Conservation (phyloP, 2,888 invertebrate genomes). For the Tinea pellionella region DNA sequence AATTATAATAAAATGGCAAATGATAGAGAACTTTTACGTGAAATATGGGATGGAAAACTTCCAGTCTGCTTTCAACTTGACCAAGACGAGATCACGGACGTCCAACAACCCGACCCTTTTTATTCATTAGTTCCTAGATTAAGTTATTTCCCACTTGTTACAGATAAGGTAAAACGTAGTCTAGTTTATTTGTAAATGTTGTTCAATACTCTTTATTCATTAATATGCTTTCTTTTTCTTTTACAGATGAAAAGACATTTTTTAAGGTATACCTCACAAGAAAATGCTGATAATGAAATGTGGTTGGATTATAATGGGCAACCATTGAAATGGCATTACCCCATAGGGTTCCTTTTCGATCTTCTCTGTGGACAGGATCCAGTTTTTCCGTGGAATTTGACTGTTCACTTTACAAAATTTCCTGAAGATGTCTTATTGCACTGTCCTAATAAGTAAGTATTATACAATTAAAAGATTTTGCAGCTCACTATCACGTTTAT, state of each 20-base stretch:
- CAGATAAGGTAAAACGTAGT: slow-evolving; percentile 81
- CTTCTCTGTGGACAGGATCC: slow-evolving; percentile 75
- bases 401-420: slow-evolving; percentile 95
- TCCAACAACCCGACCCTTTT: slow-evolving; percentile 92
- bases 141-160: slow-evolving; percentile 94
- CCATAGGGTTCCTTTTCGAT: slow-evolving; percentile 94
- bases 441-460: slow-evolving; percentile 81
- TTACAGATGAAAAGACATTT: slow-evolving; percentile 91
- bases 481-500: too few species aligned
- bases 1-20: slow-evolving; percentile 77
- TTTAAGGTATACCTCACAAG: slow-evolving; percentile 81
- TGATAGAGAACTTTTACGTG: slow-evolving; percentile 93
- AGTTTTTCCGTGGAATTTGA: slow-evolving; percentile 91
- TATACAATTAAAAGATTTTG: too few species aligned
- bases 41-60: slow-evolving; percentile 95
- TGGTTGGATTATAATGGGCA: slow-evolving; percentile 95
- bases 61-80: slow-evolving; percentile 93
- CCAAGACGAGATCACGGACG: slow-evolving; percentile 87
- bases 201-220: neutral
- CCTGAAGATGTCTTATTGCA: slow-evolving; percentile 90
- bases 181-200: neutral
- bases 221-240: slow-evolving; percentile 27
- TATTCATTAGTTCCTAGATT: slow-evolving; percentile 94
- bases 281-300: slow-evolving; percentile 87
- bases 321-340: slow-evolving; percentile 90